Evolutionary conservation across 1,140 invertebrate species (phyloP).

Genomic region (Bombyx mandarina): DNA sequence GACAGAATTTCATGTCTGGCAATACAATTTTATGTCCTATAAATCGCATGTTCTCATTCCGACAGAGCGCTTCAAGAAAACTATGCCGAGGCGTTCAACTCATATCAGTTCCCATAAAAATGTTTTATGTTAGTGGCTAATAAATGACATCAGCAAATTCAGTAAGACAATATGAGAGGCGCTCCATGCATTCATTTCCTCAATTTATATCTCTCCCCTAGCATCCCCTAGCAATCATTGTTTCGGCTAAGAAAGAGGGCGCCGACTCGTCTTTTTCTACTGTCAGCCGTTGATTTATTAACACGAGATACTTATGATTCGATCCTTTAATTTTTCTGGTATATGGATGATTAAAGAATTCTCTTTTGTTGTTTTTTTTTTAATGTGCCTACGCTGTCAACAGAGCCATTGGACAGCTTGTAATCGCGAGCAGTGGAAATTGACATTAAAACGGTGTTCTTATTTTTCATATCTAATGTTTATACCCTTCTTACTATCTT

Average conservation of each 20-base stretch:
- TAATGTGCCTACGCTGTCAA: too few species aligned
- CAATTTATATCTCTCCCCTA: constrained; percentile 43
- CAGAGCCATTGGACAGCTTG: too few species aligned
- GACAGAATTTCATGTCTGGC: constrained; percentile 19
- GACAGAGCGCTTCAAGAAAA: constrained; percentile 33
- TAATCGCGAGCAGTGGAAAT: too few species aligned
- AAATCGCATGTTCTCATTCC: constrained; percentile 55
- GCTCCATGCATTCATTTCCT: constrained; percentile 52
- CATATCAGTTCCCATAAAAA: constrained; percentile 66
- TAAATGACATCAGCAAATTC: constrained; percentile 70
- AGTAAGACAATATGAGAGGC: constrained; percentile 66
- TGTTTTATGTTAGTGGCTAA: constrained; percentile 71
- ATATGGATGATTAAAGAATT: too few species aligned
- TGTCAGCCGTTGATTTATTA: constrained; percentile 4
- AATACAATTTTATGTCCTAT: constrained; percentile 59
- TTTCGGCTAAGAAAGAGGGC: constrained; percentile 50
- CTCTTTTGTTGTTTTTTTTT: too few species aligned
- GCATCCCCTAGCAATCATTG: constrained; percentile 57
- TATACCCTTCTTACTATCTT: too few species aligned
- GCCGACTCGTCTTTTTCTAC: constrained; percentile 27
- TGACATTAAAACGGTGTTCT: too few species aligned
- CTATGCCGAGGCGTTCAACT: constrained; percentile 36
- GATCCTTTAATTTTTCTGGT: too few species aligned
- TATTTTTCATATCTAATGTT: too few species aligned
- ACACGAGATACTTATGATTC: not conserved